A percentile compares a stretch with the other conserved stretches of the same genome.
These are phyloP conservation scores for Bubalus kerabau DNA, from an alignment of 2,113 vertebrate species.

Conservation along the genomic window DNA sequence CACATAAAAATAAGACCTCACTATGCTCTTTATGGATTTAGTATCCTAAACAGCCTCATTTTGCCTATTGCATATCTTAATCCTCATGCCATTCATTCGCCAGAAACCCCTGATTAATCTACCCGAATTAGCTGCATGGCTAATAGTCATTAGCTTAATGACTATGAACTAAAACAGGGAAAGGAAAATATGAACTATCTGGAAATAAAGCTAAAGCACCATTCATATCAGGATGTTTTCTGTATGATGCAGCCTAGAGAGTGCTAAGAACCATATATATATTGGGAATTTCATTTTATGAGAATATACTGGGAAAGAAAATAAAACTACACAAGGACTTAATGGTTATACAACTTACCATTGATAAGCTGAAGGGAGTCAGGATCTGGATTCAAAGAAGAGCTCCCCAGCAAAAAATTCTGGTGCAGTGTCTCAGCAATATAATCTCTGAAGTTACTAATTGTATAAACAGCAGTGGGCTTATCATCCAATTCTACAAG, in stretches of 20 bases:
- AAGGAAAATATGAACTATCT: background rate
- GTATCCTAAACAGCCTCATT: background rate
- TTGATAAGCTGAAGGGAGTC: slow-evolving; percentile 82
- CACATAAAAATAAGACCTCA: background rate
- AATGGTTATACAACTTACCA: slow-evolving; percentile 77
- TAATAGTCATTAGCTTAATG: background rate
- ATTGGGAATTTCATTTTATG: background rate
- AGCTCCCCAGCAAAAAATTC: slow-evolving; percentile 84
- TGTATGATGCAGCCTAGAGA: background rate
- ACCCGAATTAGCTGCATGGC: background rate
- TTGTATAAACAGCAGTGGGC: slow-evolving; percentile 83
- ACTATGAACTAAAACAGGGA: background rate
- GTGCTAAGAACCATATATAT: background rate
- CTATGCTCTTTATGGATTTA: background rate
- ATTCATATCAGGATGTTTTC: background rate
- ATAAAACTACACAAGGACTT: background rate
- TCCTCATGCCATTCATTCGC: background rate
- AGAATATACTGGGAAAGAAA: background rate
- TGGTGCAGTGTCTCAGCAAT: slow-evolving; percentile 85
- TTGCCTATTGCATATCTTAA: background rate
- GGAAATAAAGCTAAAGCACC: background rate
- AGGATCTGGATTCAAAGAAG: slow-evolving; percentile 81
- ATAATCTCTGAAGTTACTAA: slow-evolving; percentile 83
- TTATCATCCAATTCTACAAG: slow-evolving; percentile 81
- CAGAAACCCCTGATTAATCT: background rate